Percentiles rank a stretch among this genome's conserved stretches.
phyloP scores from a whole-genome alignment of 2,797 vertebrate genomes.

The Bucorvus abyssinicus region DNA sequence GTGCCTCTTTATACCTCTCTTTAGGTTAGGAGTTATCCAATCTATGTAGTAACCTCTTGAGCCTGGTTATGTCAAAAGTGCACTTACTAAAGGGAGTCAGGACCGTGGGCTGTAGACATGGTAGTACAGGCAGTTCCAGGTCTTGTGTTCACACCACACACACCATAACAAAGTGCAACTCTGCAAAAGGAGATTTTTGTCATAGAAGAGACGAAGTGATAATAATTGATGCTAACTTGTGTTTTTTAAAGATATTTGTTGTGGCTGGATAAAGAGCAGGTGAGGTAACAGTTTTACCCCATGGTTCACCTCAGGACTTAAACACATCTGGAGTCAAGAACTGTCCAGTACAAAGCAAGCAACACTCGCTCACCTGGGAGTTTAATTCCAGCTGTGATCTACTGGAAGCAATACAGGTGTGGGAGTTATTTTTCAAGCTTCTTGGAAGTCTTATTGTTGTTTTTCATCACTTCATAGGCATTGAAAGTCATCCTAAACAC shows the following conservation, averaged over 20 bases:
- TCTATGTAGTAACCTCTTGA: background rate
- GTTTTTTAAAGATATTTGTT: background rate
- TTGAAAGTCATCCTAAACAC: background rate
- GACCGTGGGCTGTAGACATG: rapidly evolving
- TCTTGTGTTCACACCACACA: background rate
- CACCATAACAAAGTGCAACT: background rate
- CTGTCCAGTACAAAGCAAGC: background rate
- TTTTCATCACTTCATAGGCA: background rate
- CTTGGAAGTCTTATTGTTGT: background rate
- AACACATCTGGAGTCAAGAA: background rate
- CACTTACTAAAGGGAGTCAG: background rate
- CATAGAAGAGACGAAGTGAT: background rate
- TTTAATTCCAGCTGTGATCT: background rate
- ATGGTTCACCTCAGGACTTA: background rate
- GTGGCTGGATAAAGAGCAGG: background rate
- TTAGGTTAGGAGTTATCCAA: background rate
- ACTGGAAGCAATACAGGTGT: background rate
- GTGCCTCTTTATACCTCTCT: background rate
- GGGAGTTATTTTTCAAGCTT: background rate
- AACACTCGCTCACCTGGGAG: background rate
- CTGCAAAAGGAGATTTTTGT: background rate
- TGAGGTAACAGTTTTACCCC: background rate
- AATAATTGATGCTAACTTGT: background rate
- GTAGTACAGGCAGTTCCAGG: too few relatives aligned
- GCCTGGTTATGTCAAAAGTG: background rate